These are phyloP conservation scores for Sterna hirundo DNA, from an alignment of 2,113 vertebrate genomes.

Conservation along the genomic window DNA sequence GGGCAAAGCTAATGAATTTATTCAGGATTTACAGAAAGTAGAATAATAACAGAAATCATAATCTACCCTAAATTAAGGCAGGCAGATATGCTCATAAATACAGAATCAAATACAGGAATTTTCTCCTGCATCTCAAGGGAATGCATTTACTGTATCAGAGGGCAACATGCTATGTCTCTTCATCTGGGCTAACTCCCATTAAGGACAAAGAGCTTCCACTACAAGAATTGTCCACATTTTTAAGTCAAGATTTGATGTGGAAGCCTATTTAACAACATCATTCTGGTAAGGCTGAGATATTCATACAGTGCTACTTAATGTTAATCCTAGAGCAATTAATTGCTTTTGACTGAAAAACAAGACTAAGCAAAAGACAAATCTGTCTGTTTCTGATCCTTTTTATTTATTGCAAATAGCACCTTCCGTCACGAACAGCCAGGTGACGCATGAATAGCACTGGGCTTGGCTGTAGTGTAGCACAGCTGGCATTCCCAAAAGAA, in stretches of 20 bases:
- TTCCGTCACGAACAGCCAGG: neutral
- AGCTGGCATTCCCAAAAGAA: slow-evolving; percentile 8
- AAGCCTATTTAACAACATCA: neutral
- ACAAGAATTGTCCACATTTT: neutral
- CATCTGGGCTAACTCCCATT: neutral
- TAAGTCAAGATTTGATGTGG: neutral
- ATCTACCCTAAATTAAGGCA: neutral
- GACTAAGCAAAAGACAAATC: neutral
- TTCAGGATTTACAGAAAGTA: neutral
- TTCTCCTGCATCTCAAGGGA: neutral
- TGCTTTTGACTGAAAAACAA: neutral
- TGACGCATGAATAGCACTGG: neutral
- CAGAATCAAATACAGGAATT: neutral
- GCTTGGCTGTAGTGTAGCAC: neutral
- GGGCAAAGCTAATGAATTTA: neutral
- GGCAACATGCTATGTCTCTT: neutral
- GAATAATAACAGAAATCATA: neutral
- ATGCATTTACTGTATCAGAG: neutral
- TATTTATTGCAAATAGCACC: neutral
- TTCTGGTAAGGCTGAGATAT: neutral
- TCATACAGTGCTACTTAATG: neutral
- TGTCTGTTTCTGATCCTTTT: neutral
- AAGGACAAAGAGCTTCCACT: neutral
- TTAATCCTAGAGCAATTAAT: neutral
- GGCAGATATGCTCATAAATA: neutral